Conservation (phyloP, 2,888 invertebrate genomes). For the Blastobasis adustella region DNA sequence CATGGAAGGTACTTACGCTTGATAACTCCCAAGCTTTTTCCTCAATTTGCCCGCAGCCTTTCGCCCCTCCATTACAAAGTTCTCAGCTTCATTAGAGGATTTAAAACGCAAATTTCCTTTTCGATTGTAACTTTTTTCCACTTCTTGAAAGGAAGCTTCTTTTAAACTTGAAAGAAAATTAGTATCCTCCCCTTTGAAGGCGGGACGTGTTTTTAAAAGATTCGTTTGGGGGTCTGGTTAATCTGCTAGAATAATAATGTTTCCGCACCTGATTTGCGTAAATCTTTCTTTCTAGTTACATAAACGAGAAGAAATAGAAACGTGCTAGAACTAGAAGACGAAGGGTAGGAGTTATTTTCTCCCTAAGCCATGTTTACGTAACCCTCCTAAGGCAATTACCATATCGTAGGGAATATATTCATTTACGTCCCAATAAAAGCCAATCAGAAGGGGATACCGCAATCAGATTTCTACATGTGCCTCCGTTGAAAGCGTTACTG, state of each 20-base stretch:
- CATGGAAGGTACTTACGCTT: not conserved
- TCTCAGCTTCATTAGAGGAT: conserved; percentile 74
- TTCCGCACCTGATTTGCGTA: conserved; percentile 27
- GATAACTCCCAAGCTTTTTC: conserved; percentile 21
- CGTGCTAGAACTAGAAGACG: too few species aligned
- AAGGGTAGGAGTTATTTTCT: too few species aligned
- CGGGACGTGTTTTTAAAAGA: conserved; percentile 59
- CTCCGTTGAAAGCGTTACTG: conserved; percentile 47
- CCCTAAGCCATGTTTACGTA: too few species aligned
- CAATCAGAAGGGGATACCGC: conserved; percentile 12
- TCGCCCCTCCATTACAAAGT: conserved; percentile 72
- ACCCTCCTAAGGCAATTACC: too few species aligned
- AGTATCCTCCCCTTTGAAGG: conserved; percentile 70
- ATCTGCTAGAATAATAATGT: conserved; percentile 64
- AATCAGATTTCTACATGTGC: conserved; percentile 45
- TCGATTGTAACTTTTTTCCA: conserved; percentile 75
- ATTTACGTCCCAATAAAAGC: not conserved
- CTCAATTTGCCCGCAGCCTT: conserved; percentile 67
- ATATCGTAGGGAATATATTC: too few species aligned
- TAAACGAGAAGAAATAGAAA: too few species aligned
- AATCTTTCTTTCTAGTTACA: not conserved
- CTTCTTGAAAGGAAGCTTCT: conserved; percentile 71
- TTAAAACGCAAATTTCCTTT: conserved; percentile 75
- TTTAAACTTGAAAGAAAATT: conserved; percentile 71
- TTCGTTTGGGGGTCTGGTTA: conserved; percentile 58